A percentile compares a stretch with the other conserved stretches of the same genome.
Evolutionary conservation across 2,797 vertebrate genomes (phyloP).

Genomic region (Alexandromys oeconomus): DNA sequence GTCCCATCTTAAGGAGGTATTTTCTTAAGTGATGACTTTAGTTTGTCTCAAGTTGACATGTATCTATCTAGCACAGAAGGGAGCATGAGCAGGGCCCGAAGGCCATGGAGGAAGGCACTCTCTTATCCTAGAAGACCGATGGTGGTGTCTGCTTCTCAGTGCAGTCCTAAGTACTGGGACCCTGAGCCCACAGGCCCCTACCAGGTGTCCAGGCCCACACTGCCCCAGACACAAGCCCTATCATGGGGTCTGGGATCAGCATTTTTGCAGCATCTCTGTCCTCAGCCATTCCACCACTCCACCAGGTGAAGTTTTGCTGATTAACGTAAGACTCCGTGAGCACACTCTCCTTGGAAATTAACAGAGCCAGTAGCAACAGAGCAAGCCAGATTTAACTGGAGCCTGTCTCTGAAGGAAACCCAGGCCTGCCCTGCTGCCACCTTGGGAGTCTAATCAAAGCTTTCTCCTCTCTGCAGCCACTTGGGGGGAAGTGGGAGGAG

Average conservation of each 20-base stretch:
- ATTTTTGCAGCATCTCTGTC: conserved; percentile 63
- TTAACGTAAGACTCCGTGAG: conserved; percentile 82
- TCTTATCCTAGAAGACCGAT: neutral
- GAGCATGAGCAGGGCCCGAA: neutral
- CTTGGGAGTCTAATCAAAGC: conserved; percentile 70
- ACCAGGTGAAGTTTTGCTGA: conserved; percentile 82
- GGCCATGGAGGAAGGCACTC: no score
- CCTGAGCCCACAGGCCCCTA: no score
- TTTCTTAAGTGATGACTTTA: neutral
- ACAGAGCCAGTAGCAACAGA: conserved; percentile 82
- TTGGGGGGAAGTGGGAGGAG: neutral
- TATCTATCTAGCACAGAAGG: neutral
- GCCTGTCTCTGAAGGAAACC: conserved; percentile 80
- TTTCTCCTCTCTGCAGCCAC: conserved; percentile 69
- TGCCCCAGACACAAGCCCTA: conserved; percentile 29
- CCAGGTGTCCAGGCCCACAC: neutral
- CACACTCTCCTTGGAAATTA: conserved; percentile 85
- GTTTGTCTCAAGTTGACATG: neutral
- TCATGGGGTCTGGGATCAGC: conserved; percentile 59
- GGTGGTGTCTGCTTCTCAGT: neutral
- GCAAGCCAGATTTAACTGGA: conserved; percentile 79
- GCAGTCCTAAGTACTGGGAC: neutral
- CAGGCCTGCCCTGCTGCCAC: conserved; percentile 52
- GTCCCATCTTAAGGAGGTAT: neutral
- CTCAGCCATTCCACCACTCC: conserved; percentile 51